A percentile compares a stretch with the other conserved stretches of the same genome.
These are phyloP conservation scores for Coelinius sp. DNA, from an alignment of 2,888 invertebrate genomes.

Conservation along the genomic window DNA sequence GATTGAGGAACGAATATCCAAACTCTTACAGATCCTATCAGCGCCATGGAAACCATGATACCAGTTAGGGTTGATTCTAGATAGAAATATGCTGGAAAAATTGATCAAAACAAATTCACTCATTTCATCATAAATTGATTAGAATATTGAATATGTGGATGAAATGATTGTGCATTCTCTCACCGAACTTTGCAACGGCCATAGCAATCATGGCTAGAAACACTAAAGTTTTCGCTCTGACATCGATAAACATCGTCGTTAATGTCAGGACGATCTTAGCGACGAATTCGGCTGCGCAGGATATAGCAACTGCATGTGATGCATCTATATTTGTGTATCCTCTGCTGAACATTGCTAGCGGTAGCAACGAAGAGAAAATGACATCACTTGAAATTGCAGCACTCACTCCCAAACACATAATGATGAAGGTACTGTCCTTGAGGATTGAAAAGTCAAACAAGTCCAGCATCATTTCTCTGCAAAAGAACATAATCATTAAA, in stretches of 20 bases:
- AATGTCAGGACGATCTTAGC: conserved; percentile 78
- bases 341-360: conserved; percentile 75
- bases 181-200: conserved; percentile 80
- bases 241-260: conserved; percentile 75
- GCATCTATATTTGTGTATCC: conserved; percentile 76
- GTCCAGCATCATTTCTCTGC: conserved; percentile 50
- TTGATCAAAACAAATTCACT: background rate
- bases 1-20: conserved; percentile 81
- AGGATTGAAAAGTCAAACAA: conserved; percentile 65
- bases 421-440: conserved; percentile 70
- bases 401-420: conserved; percentile 80
- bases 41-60: conserved; percentile 75
- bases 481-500: conserved; percentile 18
- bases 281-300: conserved; percentile 78
- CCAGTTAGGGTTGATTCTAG: conserved; percentile 74
- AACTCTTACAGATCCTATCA: conserved; percentile 79
- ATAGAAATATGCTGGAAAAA: conserved; percentile 74
- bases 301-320: conserved; percentile 79
- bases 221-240: conserved; percentile 78
- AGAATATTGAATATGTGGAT: background rate
- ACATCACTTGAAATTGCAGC: conserved; percentile 80
- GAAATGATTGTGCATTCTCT: conserved; percentile 37
- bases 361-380: conserved; percentile 80
- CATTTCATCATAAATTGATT: background rate
- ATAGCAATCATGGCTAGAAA: conserved; percentile 79